Evolutionary conservation across 2,888 invertebrate species (phyloP).

Genomic region (Lasiommata megera): DNA sequence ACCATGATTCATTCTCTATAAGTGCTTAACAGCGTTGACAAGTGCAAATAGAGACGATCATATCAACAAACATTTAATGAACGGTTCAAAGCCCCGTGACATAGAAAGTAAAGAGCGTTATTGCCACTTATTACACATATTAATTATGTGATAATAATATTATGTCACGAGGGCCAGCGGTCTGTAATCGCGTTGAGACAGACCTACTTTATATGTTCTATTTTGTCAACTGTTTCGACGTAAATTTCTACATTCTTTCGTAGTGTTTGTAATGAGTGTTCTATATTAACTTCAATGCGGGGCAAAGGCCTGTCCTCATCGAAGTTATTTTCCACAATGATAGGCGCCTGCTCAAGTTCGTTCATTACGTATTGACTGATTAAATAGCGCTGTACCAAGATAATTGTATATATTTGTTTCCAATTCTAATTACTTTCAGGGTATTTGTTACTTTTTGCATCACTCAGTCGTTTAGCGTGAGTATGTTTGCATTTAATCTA

Average conservation of each 20-base stretch:
- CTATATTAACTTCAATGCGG: slow-evolving; percentile 16
- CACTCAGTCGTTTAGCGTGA: not conserved
- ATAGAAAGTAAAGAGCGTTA: slow-evolving; percentile 25
- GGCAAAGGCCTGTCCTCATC: slow-evolving; percentile 24
- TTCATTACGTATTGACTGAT: slow-evolving; percentile 12
- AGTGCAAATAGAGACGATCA: not conserved
- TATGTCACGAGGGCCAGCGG: slow-evolving; percentile 25
- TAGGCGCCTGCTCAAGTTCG: slow-evolving; percentile 22
- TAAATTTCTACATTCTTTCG: slow-evolving; percentile 10
- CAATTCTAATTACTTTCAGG: not conserved
- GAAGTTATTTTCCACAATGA: slow-evolving; percentile 27
- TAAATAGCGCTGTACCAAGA: not conserved
- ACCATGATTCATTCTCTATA: slow-evolving; percentile 19
- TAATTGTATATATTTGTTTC: not conserved
- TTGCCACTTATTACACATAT: slow-evolving; percentile 15
- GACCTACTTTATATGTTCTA: slow-evolving; percentile 13
- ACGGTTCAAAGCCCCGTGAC: slow-evolving; percentile 30
- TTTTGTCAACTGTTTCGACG: slow-evolving; percentile 5
- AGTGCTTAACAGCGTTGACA: not conserved
- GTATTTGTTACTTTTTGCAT: slow-evolving; percentile 6
- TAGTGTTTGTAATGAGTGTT: slow-evolving; percentile 11
- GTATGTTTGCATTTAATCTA: not conserved
- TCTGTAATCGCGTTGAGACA: slow-evolving; percentile 21
- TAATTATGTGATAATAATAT: slow-evolving; percentile 32
- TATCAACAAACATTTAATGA: slow-evolving; percentile 17